Conservation (phyloP, 2,113 vertebrate species). For the Oostethus manadensis region DNA sequence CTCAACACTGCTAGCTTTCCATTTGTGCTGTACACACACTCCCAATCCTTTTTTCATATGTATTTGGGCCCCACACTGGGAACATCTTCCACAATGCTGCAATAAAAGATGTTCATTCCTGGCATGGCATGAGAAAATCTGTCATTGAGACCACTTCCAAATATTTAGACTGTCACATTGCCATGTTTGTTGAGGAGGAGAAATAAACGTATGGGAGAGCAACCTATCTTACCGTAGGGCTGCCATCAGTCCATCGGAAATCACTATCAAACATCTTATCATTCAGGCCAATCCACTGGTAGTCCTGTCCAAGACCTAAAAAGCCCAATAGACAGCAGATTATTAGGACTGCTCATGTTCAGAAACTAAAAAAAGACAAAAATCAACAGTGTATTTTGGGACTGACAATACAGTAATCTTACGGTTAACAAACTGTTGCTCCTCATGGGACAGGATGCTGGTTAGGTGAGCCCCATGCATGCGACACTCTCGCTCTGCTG, state of each 20-base stretch:
- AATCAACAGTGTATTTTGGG: conserved; percentile 32
- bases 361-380: conserved; percentile 8
- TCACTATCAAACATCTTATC: conserved; percentile 98
- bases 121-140: conserved; percentile 34
- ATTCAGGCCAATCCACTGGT: conserved; percentile 98
- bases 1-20: conserved; percentile 23
- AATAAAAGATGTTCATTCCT: conserved; percentile 28
- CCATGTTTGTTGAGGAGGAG: conserved; percentile 42
- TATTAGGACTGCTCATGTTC: conserved; percentile 25
- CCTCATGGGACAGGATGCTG: conserved; percentile 87
- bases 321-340: conserved; percentile 33
- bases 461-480: conserved; percentile 88
- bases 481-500: conserved; percentile 92
- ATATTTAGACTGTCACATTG: conserved; percentile 48
- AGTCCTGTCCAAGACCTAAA: conserved; percentile 91
- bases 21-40: conserved; percentile 19
- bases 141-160: conserved; percentile 31
- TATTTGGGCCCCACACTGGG: conserved; percentile 5
- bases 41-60: not conserved
- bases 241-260: conserved; percentile 95
- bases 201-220: conserved; percentile 30
- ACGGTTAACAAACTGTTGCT: conserved; percentile 94
- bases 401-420: conserved; percentile 56
- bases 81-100: conserved; percentile 11
- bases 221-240: conserved; percentile 80